Evolutionary conservation across 2,113 vertebrate genomes (phyloP).

Genomic region (Mystacornis crossleyi): DNA sequence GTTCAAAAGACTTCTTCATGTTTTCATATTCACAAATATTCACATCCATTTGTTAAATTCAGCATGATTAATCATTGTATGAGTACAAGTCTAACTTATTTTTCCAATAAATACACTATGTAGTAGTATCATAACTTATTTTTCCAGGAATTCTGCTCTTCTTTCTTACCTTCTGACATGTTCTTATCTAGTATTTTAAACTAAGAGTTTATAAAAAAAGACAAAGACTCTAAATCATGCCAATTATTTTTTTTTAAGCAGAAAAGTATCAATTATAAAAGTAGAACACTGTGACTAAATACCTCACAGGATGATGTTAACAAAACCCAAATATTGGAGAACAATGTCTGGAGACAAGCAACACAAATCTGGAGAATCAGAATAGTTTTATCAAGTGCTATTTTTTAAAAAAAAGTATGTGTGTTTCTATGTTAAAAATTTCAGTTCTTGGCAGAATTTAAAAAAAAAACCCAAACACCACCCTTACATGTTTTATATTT

Average conservation of each 20-base stretch:
- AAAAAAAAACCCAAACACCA: rapidly evolving
- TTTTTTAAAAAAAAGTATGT: rapidly evolving
- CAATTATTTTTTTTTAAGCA: background rate
- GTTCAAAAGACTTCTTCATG: background rate
- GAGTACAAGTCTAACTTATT: background rate
- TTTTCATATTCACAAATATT: background rate
- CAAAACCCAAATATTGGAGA: background rate
- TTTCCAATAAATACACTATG: background rate
- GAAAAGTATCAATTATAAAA: background rate
- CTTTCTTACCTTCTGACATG: background rate
- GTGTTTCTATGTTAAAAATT: background rate
- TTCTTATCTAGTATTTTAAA: background rate
- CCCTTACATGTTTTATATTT: background rate
- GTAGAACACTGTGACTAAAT: background rate
- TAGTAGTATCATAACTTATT: background rate
- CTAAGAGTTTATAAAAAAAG: background rate
- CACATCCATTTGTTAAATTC: background rate
- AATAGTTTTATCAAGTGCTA: background rate
- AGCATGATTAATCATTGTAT: background rate
- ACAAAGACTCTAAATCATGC: background rate
- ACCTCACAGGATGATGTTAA: background rate
- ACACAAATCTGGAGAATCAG: background rate
- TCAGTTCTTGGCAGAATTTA: background rate
- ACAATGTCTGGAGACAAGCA: background rate
- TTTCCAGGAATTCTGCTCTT: background rate